Conservation (phyloP, 2,888 invertebrate genomes). For the Muschampia staudingeri region DNA sequence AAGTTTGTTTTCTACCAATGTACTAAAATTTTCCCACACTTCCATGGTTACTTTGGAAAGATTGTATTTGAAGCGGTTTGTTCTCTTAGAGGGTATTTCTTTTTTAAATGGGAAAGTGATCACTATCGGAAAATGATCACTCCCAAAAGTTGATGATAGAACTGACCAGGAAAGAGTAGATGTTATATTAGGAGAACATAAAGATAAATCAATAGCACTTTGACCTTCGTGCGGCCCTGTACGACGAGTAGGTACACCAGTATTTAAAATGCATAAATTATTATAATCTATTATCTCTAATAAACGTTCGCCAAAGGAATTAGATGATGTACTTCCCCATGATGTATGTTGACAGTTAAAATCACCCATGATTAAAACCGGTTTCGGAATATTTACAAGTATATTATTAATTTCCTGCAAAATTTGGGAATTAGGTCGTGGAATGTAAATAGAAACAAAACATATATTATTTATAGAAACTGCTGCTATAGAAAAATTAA, state of each 20-base stretch:
- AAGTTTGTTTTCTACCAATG: neutral
- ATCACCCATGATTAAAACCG: neutral
- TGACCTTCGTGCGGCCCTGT: neutral
- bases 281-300: neutral
- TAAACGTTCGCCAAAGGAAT: neutral
- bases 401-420: neutral
- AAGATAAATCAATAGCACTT: neutral
- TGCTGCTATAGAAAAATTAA: neutral
- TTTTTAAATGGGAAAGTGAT: neutral
- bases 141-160: neutral
- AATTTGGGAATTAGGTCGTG: conserved; percentile 2
- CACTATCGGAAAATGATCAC: neutral
- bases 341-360: neutral
- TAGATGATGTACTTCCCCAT: neutral
- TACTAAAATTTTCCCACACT: neutral
- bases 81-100: neutral
- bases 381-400: neutral
- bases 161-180: no score
- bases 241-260: neutral
- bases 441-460: neutral
- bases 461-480: neutral
- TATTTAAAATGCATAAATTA: neutral
- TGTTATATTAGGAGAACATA: neutral
- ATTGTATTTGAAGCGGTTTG: neutral
- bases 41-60: neutral